Percentiles rank a stretch among this genome's conserved stretches.
Evolutionary conservation across 2,113 vertebrate genomes (phyloP).

Genomic region (Macroglossus sobrinus): DNA sequence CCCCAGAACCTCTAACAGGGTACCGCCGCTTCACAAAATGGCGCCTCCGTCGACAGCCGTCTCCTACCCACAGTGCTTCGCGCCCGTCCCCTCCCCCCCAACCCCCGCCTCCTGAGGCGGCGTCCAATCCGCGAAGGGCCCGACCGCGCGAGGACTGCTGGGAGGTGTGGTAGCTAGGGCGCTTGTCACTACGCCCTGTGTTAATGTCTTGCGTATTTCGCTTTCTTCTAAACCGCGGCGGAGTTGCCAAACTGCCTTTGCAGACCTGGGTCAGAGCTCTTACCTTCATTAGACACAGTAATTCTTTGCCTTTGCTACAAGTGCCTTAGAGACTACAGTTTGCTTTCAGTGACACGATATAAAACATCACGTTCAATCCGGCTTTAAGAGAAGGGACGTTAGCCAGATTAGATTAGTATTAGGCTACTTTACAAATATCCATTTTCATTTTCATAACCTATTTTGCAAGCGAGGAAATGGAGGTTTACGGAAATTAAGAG

Average conservation of each 20-base stretch:
- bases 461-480: neutral
- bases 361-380: neutral
- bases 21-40: constrained; percentile 82
- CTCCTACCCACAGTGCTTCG: constrained; percentile 82
- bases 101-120: constrained; percentile 40
- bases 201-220: constrained; percentile 33
- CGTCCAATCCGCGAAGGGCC: constrained; percentile 59
- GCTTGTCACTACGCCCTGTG: neutral
- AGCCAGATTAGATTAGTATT: neutral
- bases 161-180: constrained; percentile 46
- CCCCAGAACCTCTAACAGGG: constrained; percentile 2
- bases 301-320: neutral
- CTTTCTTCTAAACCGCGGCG: neutral
- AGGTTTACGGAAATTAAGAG: neutral
- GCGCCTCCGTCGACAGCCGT: constrained; percentile 76
- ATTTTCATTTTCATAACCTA: neutral
- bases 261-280: neutral
- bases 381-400: constrained; percentile 22
- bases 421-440: neutral
- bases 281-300: neutral
- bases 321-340: neutral
- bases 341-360: neutral
- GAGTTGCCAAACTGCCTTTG: neutral
- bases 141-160: constrained; percentile 31
- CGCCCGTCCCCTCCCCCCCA: neutral